phyloP scores from a whole-genome alignment of 2,888 invertebrate species.

The Catocala fraxini region DNA sequence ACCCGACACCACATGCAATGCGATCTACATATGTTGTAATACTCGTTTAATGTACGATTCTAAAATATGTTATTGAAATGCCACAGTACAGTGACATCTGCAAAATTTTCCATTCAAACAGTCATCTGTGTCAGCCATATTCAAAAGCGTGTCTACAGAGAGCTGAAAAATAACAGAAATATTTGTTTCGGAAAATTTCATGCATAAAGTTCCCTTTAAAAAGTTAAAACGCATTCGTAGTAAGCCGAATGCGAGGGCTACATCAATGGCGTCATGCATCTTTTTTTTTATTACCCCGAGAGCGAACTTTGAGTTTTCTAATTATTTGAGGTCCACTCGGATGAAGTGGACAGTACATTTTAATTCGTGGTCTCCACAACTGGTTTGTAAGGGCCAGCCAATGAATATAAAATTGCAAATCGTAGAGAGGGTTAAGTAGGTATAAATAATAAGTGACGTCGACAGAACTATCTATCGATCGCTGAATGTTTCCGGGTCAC shows the following conservation, averaged over 20 bases:
- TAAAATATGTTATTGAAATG: too few species aligned
- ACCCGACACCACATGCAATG: too few species aligned
- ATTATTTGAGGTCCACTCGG: slow-evolving; percentile 57
- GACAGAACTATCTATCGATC: slow-evolving; percentile 37
- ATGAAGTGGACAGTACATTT: slow-evolving; percentile 58
- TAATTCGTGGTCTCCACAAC: slow-evolving; percentile 50
- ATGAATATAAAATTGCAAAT: slow-evolving; percentile 48
- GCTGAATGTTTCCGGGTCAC: slow-evolving; percentile 39
- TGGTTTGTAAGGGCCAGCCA: slow-evolving; percentile 45
- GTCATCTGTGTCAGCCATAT: not conserved
- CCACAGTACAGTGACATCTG: too few species aligned
- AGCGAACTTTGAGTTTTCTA: slow-evolving; percentile 53
- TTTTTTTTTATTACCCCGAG: slow-evolving; percentile 36
- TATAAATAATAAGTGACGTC: slow-evolving; percentile 34
- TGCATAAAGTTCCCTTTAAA: slow-evolving; percentile 31
- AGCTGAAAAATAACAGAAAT: slow-evolving; percentile 1
- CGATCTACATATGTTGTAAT: too few species aligned
- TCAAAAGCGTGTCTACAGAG: slow-evolving; percentile 1
- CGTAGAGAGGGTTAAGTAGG: slow-evolving; percentile 27
- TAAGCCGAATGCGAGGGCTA: slow-evolving; percentile 29
- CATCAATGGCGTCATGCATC: slow-evolving; percentile 32
- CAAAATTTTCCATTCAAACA: slow-evolving; percentile 15
- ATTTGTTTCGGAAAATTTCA: slow-evolving; percentile 25
- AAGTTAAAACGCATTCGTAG: slow-evolving; percentile 30
- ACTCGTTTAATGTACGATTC: too few species aligned